phyloP scores from a whole-genome alignment of 2,797 vertebrate genomes.

The Falco novaeseelandiae region DNA sequence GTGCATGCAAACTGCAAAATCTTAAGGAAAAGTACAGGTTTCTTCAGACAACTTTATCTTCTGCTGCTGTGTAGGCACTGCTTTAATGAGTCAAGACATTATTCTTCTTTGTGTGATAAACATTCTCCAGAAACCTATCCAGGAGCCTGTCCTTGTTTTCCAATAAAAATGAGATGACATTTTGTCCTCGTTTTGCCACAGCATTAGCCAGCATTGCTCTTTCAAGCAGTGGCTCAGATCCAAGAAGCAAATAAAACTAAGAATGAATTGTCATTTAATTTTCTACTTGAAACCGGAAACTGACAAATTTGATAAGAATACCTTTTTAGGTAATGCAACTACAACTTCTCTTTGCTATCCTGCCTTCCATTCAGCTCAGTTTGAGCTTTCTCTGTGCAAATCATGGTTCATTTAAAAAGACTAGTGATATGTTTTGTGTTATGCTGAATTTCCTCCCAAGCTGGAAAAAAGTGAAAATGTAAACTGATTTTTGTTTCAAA shows the following conservation, averaged over 20 bases:
- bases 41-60: background rate
- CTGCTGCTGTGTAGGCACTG: background rate
- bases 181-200: background rate
- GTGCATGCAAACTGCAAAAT: background rate
- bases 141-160: background rate
- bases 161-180: background rate
- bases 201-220: background rate
- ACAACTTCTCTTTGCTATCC: background rate
- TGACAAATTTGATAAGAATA: conserved; percentile 29
- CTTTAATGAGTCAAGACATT: background rate
- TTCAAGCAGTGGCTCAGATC: background rate
- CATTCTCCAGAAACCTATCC: background rate
- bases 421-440: background rate
- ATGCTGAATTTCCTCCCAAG: no score
- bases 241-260: conserved; percentile 3
- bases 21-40: background rate
- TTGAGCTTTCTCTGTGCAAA: conserved; percentile 54
- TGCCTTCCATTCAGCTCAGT: conserved; percentile 42
- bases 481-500: conserved; percentile 19
- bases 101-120: background rate
- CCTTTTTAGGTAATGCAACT: conserved; percentile 38
- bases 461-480: background rate
- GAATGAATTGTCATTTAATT: conserved; percentile 25
- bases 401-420: conserved; percentile 60
- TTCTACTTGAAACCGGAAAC: conserved; percentile 42